Evolutionary conservation across 1,140 invertebrate species (phyloP).

Genomic region (Lepidurus couesii): DNA sequence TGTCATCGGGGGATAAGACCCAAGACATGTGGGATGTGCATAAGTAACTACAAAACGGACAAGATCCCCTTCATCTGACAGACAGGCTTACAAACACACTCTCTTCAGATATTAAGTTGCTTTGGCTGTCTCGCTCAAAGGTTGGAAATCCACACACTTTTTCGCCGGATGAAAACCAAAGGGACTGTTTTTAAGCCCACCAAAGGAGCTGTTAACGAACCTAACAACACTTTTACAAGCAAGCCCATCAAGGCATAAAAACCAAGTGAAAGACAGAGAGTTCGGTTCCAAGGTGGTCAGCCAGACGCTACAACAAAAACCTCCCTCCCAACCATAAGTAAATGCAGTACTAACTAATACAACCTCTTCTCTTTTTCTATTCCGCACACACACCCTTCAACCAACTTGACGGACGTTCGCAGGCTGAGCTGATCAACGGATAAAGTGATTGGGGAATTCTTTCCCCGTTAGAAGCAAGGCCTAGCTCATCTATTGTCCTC

Average conservation of each 20-base stretch:
- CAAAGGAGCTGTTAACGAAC: neutral
- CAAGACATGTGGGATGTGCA: conserved; percentile 21
- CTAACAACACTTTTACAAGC: neutral
- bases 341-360: neutral
- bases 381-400: neutral
- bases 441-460: neutral
- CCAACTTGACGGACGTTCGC: neutral
- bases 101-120: conserved; percentile 10
- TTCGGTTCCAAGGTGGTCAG: neutral
- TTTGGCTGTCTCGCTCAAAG: conserved; percentile 1
- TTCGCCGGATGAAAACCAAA: conserved; percentile 4
- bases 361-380: neutral
- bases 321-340: neutral
- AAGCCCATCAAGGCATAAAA: neutral
- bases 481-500: neutral
- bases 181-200: conserved; percentile 13
- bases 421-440: neutral
- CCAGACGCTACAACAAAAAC: neutral
- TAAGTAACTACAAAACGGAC: conserved; percentile 9
- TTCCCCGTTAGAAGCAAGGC: neutral
- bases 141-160: neutral
- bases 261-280: neutral
- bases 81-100: neutral
- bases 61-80: conserved; percentile 21
- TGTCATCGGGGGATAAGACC: neutral